A percentile compares a stretch with the other conserved stretches of the same genome.
These are phyloP conservation scores for Plestiodon gilberti DNA, from an alignment of 2,113 vertebrate species.

Conservation along the genomic window DNA sequence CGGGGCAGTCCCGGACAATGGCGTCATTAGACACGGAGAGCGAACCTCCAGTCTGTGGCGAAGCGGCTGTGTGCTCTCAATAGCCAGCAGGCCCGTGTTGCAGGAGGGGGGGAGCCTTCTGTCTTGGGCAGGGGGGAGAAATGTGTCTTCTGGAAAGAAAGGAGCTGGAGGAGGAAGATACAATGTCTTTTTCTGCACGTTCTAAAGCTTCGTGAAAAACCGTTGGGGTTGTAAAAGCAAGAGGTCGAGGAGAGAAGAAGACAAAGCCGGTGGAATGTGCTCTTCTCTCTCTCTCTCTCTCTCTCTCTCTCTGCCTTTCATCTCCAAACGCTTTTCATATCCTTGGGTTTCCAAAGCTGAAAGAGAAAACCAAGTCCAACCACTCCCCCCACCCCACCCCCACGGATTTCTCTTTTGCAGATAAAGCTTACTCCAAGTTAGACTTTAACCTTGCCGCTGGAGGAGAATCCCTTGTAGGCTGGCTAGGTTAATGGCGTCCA, in stretches of 20 bases:
- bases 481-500: background rate
- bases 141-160: background rate
- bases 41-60: conserved; percentile 21
- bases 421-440: background rate
- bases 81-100: conserved; percentile 19
- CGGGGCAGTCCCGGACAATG: conserved; percentile 53
- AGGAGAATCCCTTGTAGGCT: background rate
- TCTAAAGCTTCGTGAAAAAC: conserved; percentile 19
- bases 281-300: no score
- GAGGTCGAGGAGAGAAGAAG: background rate
- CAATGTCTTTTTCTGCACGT: background rate
- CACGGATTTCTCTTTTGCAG: background rate
- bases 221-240: background rate
- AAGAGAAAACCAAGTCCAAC: background rate
- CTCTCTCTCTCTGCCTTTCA: fast-evolving
- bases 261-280: no score
- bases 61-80: conserved; percentile 61
- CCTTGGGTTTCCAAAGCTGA: fast-evolving
- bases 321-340: background rate
- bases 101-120: background rate
- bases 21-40: conserved; percentile 66
- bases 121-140: background rate
- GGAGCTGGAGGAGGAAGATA: background rate
- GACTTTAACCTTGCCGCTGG: background rate
- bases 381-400: background rate